Base-by-base conservation (phyloP, 2,113 vertebrate genomes). In the Rhinolophus ferrumequinum region DNA sequence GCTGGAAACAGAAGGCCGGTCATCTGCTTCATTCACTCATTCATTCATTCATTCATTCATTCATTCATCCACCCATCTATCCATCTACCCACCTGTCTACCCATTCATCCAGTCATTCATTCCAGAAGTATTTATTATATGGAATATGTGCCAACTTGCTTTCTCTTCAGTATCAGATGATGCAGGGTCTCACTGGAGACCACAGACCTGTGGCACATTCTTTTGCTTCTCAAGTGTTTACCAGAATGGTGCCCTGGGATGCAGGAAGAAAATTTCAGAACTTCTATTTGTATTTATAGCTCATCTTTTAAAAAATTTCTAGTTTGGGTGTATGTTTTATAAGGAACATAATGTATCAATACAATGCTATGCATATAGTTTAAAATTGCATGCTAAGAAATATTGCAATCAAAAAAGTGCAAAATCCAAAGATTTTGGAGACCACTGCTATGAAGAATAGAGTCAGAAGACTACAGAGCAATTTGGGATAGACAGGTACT, bases 341-440 rank as follows among this genome's bases (percentile, higher is more conserved):
- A 66, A 60, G 28, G 41, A 97, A 58, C 16, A 18, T 10, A 70
- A 47, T 30, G 24, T 66, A 21, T 54, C 76, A 58, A 88, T 24
- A 33, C 8, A 16, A 33, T 35, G 28, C 33, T 50, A 12, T 72
- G 2, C 44, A n/a, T 35, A 38, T 52, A 77, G 21, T 41, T 94
- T 79, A 12, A 96, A 93, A 83, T n/a, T 67, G 24, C 30, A 30
- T 83, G 50, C 22, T 94, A 15, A 56, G 70, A 95, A 95, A 67
- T 13, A n/a, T 13, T 94, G 44, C 15, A 58, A 26, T 70, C 15
- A 72, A 77, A 73, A 44, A 67, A 77, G 19, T 21, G 38, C 35
- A 84, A 81, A 56, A 64, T 35, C 10, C n/a, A 30, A 41, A 79
- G 14, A 83, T 67, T 88, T 85, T 72, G 50, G 14, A 75, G 44